Percentiles rank a stretch among this genome's conserved stretches.
Conservation (phyloP, 1,140 invertebrate genomes). For the Vanessa atalanta region DNA sequence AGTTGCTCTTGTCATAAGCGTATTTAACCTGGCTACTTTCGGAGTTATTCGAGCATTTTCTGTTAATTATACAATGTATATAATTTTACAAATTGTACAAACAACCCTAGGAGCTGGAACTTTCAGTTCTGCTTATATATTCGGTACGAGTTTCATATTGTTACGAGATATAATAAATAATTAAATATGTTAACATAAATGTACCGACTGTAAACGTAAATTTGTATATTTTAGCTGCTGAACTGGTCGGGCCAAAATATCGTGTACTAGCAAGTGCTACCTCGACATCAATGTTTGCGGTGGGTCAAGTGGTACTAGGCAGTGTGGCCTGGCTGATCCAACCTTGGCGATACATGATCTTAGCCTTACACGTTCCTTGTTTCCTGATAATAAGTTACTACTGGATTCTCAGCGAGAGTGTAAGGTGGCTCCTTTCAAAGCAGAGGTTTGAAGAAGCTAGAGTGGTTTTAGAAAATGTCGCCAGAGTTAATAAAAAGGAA, state of each 20-base stretch:
- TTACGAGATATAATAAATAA: too few species aligned
- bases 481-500: slow-evolving; percentile 47
- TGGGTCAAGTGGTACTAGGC: slow-evolving; percentile 86
- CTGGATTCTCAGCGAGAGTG: slow-evolving; percentile 83
- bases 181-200: not conserved
- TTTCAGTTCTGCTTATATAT: slow-evolving; percentile 52
- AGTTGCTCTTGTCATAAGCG: slow-evolving; percentile 81
- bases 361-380: slow-evolving; percentile 85
- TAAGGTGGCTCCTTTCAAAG: slow-evolving; percentile 89
- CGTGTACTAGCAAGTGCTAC: slow-evolving; percentile 86
- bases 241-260: slow-evolving; percentile 82
- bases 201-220: not conserved
- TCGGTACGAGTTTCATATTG: slow-evolving; percentile 38
- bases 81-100: slow-evolving; percentile 78
- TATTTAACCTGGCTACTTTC: slow-evolving; percentile 80
- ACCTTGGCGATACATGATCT: slow-evolving; percentile 86
- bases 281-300: slow-evolving; percentile 84
- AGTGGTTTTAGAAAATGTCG: slow-evolving; percentile 82
- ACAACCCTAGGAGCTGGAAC: slow-evolving; percentile 51
- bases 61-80: slow-evolving; percentile 83
- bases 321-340: slow-evolving; percentile 84
- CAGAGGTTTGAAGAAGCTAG: slow-evolving; percentile 84
- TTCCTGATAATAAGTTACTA: slow-evolving; percentile 83
- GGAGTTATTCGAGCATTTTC: slow-evolving; percentile 84
- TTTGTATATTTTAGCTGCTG: slow-evolving; percentile 67